A percentile compares a stretch with the other conserved stretches of the same genome.
phyloP scores from a whole-genome alignment of 1,140 invertebrate genomes.

The Solen grandis region DNA sequence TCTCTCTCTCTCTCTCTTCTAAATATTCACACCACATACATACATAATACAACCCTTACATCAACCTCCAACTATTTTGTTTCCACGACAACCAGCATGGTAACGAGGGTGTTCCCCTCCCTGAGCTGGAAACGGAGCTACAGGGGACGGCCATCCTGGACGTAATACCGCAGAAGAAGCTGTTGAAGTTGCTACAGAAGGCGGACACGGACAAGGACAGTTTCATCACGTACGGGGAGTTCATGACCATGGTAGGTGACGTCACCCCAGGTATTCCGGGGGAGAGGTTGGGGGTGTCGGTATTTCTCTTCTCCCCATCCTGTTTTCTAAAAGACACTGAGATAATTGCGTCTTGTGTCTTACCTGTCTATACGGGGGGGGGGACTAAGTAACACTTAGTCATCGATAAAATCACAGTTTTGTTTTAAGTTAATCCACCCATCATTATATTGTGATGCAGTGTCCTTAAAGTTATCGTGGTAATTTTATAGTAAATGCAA shows the following conservation, averaged over 20 bases:
- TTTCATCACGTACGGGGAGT: slow-evolving; percentile 49
- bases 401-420: not conserved
- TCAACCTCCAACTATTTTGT: no score
- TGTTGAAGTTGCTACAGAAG: slow-evolving; percentile 18
- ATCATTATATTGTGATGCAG: no score
- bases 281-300: not conserved
- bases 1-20: no score
- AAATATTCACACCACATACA: no score
- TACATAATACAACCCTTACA: no score
- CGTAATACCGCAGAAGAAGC: slow-evolving; percentile 21
- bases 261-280: no score
- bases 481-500: no score
- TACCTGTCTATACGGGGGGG: no score
- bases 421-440: slow-evolving; percentile 4
- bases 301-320: not conserved
- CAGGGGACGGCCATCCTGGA: not conserved
- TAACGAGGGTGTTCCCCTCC: slow-evolving; percentile 27
- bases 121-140: slow-evolving; percentile 32
- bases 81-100: no score
- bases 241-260: slow-evolving; percentile 58
- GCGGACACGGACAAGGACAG: slow-evolving; percentile 44
- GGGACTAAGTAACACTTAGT: not conserved
- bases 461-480: no score
- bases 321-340: not conserved
- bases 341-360: not conserved